Percentiles rank a stretch among this genome's conserved stretches.
Conservation (phyloP, 1,140 invertebrate species). For the Berghia stephanieae region DNA sequence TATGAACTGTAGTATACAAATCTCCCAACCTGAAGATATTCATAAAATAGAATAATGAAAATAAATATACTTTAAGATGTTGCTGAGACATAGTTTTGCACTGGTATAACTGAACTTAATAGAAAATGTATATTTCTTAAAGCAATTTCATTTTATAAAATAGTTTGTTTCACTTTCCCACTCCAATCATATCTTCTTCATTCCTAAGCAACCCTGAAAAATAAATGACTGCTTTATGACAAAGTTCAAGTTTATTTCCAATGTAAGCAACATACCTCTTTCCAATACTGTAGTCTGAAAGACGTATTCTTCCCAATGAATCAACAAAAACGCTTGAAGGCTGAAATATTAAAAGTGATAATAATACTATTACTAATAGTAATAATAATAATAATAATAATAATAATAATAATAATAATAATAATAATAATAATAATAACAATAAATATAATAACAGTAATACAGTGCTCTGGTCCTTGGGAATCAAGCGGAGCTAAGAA, state of each 20-base stretch:
- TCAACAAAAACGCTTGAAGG: conserved; percentile 63
- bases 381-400: not conserved
- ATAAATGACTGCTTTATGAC: not conserved
- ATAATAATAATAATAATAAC: too few species aligned
- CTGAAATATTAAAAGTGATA: conserved; percentile 43
- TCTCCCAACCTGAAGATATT: conserved; percentile 50
- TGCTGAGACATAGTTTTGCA: not conserved
- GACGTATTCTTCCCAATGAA: conserved; percentile 56
- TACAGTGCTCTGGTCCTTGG: too few species aligned
- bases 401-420: too few species aligned
- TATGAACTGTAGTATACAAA: conserved; percentile 49
- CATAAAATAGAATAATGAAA: not conserved
- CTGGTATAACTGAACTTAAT: too few species aligned
- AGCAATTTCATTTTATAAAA: too few species aligned
- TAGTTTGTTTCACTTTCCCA: too few species aligned
- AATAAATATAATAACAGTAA: too few species aligned
- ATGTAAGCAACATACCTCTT: conserved; percentile 72
- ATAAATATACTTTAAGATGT: not conserved
- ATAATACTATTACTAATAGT: conserved; percentile 1
- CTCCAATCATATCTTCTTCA: too few species aligned
- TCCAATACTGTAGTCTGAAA: conserved; percentile 80
- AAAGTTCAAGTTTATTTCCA: not conserved
- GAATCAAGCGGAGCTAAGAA: too few species aligned
- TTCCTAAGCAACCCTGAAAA: too few species aligned
- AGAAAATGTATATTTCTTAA: too few species aligned